Evolutionary conservation across 2,113 vertebrate species (phyloP).

Genomic region (Poicephalus gulielmi): DNA sequence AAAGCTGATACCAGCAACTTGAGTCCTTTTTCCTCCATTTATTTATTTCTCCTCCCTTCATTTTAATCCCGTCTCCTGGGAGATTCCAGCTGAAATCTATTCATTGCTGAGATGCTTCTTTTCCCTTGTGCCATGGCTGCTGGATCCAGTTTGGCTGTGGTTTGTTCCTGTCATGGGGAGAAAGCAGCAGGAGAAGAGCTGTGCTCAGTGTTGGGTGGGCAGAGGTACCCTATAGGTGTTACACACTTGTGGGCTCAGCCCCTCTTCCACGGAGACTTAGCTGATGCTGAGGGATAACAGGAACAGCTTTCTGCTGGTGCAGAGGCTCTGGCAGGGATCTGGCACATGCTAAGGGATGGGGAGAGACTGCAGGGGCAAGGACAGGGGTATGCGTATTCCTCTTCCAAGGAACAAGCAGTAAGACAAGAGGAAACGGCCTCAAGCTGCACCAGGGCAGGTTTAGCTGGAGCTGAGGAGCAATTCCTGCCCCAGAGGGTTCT

Average conservation of each 20-base stretch:
- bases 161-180: neutral
- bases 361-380: neutral
- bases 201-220: neutral
- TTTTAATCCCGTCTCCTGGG: slow-evolving; percentile 33
- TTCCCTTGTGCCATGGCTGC: neutral
- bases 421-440: neutral
- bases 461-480: neutral
- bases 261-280: neutral
- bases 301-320: neutral
- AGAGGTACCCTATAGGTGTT: neutral
- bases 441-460: neutral
- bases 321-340: neutral
- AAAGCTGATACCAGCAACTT: neutral
- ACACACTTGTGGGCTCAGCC: neutral
- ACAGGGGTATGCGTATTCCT: neutral
- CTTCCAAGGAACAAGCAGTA: neutral
- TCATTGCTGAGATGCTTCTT: slow-evolving; percentile 35
- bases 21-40: slow-evolving; percentile 6
- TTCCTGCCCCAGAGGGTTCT: neutral
- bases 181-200: neutral
- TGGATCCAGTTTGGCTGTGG: neutral
- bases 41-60: slow-evolving; percentile 27
- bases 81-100: slow-evolving; percentile 26
- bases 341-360: neutral
- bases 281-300: neutral